Evolutionary conservation across 2,113 vertebrate species (phyloP).

Genomic region (Microtus ochrogaster): DNA sequence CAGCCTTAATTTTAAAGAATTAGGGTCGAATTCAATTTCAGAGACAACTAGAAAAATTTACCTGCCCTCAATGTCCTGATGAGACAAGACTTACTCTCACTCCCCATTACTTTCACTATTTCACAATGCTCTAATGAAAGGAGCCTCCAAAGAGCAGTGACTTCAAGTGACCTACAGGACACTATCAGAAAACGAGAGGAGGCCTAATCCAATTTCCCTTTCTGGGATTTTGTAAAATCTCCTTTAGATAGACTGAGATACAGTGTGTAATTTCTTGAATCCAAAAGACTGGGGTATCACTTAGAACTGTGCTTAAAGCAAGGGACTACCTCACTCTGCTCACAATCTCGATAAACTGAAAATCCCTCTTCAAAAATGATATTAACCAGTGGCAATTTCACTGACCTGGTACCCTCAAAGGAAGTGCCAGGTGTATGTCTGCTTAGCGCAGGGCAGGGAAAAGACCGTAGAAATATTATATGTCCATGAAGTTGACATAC

Average conservation of each 20-base stretch:
- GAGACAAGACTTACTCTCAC: neutral
- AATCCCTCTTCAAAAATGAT: neutral
- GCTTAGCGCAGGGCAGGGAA: neutral
- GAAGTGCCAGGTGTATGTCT: neutral
- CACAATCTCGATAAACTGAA: neutral
- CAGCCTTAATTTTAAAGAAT: slow-evolving; percentile 51
- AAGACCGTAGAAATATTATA: neutral
- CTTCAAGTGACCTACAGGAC: slow-evolving; percentile 30
- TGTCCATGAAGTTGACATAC: slow-evolving; percentile 24
- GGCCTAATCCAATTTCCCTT: neutral
- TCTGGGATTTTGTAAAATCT: slow-evolving; percentile 51
- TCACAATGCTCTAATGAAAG: neutral
- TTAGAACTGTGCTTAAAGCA: neutral
- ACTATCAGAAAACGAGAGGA: neutral
- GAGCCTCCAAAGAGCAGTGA: neutral
- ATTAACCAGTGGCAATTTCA: neutral
- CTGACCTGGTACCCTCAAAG: neutral
- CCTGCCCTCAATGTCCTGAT: neutral
- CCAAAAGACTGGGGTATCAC: neutral
- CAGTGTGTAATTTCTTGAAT: neutral
- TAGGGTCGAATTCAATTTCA: slow-evolving; percentile 27
- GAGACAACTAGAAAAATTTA: slow-evolving; percentile 19
- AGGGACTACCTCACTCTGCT: neutral
- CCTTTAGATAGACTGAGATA: neutral
- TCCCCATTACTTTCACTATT: neutral